Conservation (phyloP, 2,888 invertebrate species). For the Lochmaea capreae region DNA sequence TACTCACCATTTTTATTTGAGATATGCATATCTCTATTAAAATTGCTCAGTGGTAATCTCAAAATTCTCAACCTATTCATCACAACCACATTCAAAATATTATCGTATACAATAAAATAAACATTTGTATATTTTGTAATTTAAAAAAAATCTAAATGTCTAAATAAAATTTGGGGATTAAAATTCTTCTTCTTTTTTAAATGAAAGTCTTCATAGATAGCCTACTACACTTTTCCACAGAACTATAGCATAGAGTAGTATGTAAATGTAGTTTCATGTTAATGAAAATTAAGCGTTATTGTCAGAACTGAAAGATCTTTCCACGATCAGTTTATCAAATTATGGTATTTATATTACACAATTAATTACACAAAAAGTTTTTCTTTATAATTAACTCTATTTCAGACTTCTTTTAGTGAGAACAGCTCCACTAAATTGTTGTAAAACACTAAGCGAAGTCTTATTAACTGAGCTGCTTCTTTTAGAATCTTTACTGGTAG, state of each 20-base stretch:
- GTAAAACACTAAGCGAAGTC: background rate
- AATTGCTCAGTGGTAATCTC: background rate
- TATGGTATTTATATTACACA: no score
- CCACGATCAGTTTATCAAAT: no score
- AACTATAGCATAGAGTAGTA: background rate
- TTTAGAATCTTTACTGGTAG: background rate
- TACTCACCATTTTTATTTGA: constrained; percentile 14
- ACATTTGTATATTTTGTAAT: background rate
- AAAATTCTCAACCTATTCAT: constrained; percentile 21
- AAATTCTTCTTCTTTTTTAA: background rate
- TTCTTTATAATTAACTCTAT: background rate
- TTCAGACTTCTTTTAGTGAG: background rate
- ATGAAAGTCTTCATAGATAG: no score
- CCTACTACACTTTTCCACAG: background rate
- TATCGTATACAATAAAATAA: background rate
- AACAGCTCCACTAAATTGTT: background rate
- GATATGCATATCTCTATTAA: constrained; percentile 16
- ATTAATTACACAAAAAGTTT: no score
- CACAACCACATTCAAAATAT: background rate
- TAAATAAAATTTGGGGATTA: background rate
- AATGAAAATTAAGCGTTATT: no score
- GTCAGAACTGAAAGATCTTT: no score
- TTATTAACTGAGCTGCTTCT: background rate
- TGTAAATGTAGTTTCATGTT: no score
- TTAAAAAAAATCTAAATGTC: no score